These are phyloP conservation scores for Ophiodon elongatus DNA, from an alignment of 2,113 vertebrate genomes.

Conservation along the genomic window DNA sequence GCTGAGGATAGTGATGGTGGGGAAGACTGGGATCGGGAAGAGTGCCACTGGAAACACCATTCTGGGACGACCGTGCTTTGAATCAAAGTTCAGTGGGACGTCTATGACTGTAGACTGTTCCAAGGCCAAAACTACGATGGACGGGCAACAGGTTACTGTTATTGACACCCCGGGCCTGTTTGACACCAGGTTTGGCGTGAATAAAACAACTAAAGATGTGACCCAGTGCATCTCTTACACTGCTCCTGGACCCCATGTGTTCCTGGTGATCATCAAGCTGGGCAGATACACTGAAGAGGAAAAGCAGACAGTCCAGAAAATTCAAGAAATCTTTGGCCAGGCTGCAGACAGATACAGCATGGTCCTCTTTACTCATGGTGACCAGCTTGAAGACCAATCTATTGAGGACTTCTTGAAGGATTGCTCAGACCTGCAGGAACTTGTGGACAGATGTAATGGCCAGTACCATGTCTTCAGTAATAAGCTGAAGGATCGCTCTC, in stretches of 20 bases:
- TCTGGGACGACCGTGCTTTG: too few species aligned
- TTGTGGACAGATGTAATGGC: slow-evolving; percentile 4
- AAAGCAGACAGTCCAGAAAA: slow-evolving; percentile 15
- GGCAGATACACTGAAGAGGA: slow-evolving; percentile 16
- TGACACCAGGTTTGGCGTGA: slow-evolving; percentile 3
- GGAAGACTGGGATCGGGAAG: too few species aligned
- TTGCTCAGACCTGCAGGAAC: not conserved
- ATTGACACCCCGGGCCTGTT: slow-evolving; percentile 18
- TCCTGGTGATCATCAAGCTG: slow-evolving; percentile 27
- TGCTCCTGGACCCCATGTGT: slow-evolving; percentile 40
- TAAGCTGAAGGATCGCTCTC: not conserved
- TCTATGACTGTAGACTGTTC: too few species aligned
- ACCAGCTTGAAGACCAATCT: not conserved
- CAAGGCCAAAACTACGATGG: too few species aligned
- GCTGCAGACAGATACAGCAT: slow-evolving; percentile 28
- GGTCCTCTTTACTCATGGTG: slow-evolving; percentile 27
- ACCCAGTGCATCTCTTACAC: not conserved
- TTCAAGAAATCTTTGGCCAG: slow-evolving; percentile 20
- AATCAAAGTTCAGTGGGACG: too few species aligned
- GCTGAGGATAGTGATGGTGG: too few species aligned
- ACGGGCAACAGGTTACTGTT: too few species aligned
- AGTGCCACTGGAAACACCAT: too few species aligned
- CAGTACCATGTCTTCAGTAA: slow-evolving; percentile 31
- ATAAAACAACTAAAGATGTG: not conserved
- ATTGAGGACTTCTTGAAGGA: not conserved